Percentiles rank a stretch among this genome's conserved stretches.
Evolutionary conservation across 2,797 vertebrate genomes (phyloP).

Genomic region (Poeciliopsis paucimaculata): DNA sequence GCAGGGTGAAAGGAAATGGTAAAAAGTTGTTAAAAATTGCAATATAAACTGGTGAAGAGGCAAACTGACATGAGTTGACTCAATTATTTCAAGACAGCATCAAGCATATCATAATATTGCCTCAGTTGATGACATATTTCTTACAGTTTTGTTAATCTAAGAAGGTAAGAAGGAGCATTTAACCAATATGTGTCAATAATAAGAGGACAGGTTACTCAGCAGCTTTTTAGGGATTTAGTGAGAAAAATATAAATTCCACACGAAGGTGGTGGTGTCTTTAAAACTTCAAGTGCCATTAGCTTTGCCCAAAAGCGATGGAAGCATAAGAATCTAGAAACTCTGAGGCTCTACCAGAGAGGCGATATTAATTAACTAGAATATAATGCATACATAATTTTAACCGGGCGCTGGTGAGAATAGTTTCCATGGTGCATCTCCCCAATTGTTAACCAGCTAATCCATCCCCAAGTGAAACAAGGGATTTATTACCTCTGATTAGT

Average conservation of each 20-base stretch:
- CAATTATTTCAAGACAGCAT: constrained; percentile 50
- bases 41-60: background rate
- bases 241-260: constrained; percentile 40
- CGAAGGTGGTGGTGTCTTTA: constrained; percentile 37
- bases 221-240: constrained; percentile 45
- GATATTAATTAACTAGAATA: constrained; percentile 59
- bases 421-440: constrained; percentile 57
- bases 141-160: constrained; percentile 22
- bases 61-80: background rate
- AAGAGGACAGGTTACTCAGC: constrained; percentile 40
- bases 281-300: constrained; percentile 65
- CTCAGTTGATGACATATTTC: constrained; percentile 31
- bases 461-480: constrained; percentile 28
- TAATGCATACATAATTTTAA: constrained; percentile 69
- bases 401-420: constrained; percentile 53
- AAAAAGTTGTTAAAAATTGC: background rate
- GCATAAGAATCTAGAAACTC: constrained; percentile 38
- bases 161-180: constrained; percentile 21
- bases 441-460: constrained; percentile 55
- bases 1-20: background rate
- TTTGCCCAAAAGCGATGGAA: constrained; percentile 39
- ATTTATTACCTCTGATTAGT: constrained; percentile 39
- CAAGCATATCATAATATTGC: constrained; percentile 26
- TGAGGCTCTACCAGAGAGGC: constrained; percentile 42
- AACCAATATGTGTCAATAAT: constrained; percentile 32